Percentiles rank a stretch among this genome's conserved stretches.
phyloP scores from a whole-genome alignment of 2,888 invertebrate species.

The Trichogramma evanescens region DNA sequence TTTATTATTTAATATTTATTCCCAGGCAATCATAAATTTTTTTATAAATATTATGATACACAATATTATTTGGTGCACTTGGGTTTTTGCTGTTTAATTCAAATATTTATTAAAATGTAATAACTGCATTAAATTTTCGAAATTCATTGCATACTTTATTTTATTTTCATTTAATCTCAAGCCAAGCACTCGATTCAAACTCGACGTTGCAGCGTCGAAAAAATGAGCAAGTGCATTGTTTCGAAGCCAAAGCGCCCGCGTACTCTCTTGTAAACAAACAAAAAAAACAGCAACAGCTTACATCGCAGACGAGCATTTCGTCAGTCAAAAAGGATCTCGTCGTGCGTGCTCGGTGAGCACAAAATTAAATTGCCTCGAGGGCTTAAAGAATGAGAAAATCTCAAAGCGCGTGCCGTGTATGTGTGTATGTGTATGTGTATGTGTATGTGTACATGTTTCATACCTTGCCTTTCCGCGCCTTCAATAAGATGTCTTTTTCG shows the following conservation, averaged over 20 bases:
- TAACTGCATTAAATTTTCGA: too few species aligned
- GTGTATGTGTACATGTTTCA: constrained; percentile 6
- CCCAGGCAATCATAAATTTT: too few species aligned
- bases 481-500: background rate
- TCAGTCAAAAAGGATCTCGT: background rate
- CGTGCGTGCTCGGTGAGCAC: constrained; percentile 5
- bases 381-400: constrained; percentile 11
- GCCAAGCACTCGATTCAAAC: background rate
- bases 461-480: background rate
- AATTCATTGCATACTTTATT: too few species aligned
- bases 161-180: background rate
- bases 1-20: too few species aligned
- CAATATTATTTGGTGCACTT: too few species aligned
- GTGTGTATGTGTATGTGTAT: constrained; percentile 2
- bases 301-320: background rate
- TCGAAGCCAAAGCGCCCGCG: too few species aligned
- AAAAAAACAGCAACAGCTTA: background rate
- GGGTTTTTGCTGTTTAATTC: too few species aligned
- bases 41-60: too few species aligned
- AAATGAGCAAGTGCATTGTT: too few species aligned
- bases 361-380: constrained; percentile 27
- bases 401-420: constrained; percentile 21
- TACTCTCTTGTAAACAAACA: background rate
- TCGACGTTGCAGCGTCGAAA: too few species aligned
- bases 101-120: too few species aligned